These are phyloP conservation scores for Ictalurus punctatus DNA, from an alignment of 2,113 vertebrate genomes.

Conservation along the genomic window DNA sequence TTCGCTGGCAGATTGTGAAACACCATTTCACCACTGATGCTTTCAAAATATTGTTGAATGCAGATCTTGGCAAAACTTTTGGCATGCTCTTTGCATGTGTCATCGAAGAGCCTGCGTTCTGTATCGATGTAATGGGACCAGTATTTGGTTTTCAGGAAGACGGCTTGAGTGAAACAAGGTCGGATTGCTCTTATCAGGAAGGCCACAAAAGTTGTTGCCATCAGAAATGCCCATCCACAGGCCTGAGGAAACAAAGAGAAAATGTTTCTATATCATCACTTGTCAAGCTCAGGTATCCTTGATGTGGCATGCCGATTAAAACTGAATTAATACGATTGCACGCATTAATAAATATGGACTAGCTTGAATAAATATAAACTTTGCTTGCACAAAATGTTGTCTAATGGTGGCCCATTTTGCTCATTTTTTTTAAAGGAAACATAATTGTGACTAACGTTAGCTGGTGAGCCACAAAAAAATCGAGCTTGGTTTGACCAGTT, in stretches of 20 bases:
- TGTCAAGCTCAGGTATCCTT: not conserved
- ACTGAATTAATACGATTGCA: not conserved
- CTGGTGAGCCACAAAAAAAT: not conserved
- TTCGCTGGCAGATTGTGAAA: constrained; percentile 50
- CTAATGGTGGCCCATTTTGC: no score
- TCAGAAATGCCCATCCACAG: constrained; percentile 90
- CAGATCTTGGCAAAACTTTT: constrained; percentile 93
- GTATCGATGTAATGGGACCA: constrained; percentile 97
- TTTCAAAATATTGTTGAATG: constrained; percentile 94
- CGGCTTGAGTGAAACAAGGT: constrained; percentile 91
- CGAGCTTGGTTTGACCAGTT: not conserved
- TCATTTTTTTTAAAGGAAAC: not conserved
- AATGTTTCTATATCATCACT: not conserved
- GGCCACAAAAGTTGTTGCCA: constrained; percentile 85
- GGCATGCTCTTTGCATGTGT: constrained; percentile 89
- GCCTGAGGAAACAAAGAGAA: constrained; percentile 71
- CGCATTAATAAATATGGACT: not conserved
- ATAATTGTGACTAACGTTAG: not conserved
- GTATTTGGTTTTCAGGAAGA: constrained; percentile 96
- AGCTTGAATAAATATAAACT: not conserved
- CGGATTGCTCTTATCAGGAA: constrained; percentile 86
- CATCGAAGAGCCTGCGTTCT: constrained; percentile 90
- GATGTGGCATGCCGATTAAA: not conserved
- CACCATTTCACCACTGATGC: constrained; percentile 81
- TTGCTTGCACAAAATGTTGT: not conserved